These are phyloP conservation scores for Myotis daubentonii DNA, from an alignment of 2,797 vertebrate genomes.

Conservation along the genomic window DNA sequence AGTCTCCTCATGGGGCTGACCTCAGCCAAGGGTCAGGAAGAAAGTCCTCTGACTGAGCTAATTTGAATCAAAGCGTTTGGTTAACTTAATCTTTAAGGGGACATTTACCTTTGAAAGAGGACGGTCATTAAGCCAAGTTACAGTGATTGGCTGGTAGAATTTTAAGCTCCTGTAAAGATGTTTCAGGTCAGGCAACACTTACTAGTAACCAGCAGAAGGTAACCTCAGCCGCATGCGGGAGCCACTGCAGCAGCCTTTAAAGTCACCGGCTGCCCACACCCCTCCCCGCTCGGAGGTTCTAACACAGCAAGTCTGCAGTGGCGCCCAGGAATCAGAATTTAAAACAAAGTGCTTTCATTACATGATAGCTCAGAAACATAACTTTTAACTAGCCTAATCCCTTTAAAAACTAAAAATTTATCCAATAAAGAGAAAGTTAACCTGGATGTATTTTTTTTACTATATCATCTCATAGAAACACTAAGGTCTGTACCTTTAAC, in stretches of 20 bases:
- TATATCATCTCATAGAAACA: neutral
- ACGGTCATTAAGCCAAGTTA: neutral
- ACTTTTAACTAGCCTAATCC: neutral
- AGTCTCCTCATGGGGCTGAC: neutral
- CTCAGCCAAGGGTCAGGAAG: neutral
- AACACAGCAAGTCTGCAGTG: neutral
- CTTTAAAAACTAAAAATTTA: constrained; percentile 11
- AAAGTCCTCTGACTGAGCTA: neutral
- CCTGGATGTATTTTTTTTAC: neutral
- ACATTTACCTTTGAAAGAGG: neutral
- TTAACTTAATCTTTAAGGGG: neutral
- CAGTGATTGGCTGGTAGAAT: neutral
- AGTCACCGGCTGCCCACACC: neutral
- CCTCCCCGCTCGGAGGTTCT: neutral
- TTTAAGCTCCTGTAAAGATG: neutral
- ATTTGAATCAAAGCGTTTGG: neutral
- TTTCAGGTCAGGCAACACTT: neutral
- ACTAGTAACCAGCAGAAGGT: neutral
- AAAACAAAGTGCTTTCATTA: neutral
- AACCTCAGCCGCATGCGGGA: neutral
- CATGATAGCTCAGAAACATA: neutral
- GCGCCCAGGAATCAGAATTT: neutral
- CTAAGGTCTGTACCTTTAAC: neutral
- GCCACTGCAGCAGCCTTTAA: neutral
- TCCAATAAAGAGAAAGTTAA: neutral